Base-by-base conservation (phyloP, 1,140 invertebrate species). In the Drosophila triauraria region DNA sequence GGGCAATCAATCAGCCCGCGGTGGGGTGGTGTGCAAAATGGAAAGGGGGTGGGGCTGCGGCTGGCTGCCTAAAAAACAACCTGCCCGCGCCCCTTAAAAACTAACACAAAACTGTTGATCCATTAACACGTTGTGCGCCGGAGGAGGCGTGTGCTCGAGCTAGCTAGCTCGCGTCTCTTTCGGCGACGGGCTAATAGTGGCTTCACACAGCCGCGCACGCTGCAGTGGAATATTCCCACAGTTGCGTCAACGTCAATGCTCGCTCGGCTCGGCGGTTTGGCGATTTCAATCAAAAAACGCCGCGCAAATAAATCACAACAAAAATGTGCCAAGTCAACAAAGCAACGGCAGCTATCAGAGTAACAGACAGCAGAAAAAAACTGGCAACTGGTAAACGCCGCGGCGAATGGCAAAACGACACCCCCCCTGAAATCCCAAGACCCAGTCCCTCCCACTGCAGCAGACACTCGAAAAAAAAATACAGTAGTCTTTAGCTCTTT, bases 151-250 rank as follows among this genome's bases (percentile, higher is more conserved):
- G 75, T 75, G 78, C 79, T 54, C 50, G 48, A 25, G 42, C 42
- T n/a, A 15, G 15, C 40, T 15, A 20, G 44, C 23, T 15, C 15
- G 25, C 48, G n/a, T 51, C 58, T 46, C 35, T 20, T 40, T 35
- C 30, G 23, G n/a, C 10, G 23, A 13, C 10, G 32, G 40, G 4
- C 46, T 42, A 53, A 53, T 38, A 54, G 53, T n/a, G 51, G 51
- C 51, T 13, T 88, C 87, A 83, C 72, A 82, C 32, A 46, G 61
- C 61, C 69, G 67, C 59, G 64, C 57, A 64, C 64, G 75, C 78
- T 86, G 80, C 84, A 88, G 53, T 88, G 84, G 84, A 88, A 88
- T 88, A 88, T 88, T 88, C 84, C 84, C 84, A 88, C 84, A 90
- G 85, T 81, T 80, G 82, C 77, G 82, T 83, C 80, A 83, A 82